Evolutionary conservation across 35 echinoderm and acorn worm genomes (phyloP).

Genomic region (Eucidaris tribuloides): DNA sequence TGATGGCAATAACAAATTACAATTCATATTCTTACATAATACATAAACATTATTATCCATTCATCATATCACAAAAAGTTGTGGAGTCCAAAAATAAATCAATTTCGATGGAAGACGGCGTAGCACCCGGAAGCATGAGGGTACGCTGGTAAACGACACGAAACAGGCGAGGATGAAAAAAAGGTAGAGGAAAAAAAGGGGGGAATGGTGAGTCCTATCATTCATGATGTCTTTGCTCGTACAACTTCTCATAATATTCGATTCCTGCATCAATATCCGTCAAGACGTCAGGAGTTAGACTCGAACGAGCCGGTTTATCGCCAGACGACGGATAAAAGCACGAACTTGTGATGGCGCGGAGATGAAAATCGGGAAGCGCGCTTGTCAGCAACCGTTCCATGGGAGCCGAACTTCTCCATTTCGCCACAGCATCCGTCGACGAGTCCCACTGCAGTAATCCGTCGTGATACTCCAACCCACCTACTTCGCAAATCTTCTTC

Average conservation of each 20-base stretch:
- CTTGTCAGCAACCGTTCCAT: background rate
- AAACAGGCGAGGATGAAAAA: too few species aligned
- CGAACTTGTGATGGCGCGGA: background rate
- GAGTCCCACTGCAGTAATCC: conserved; percentile 14
- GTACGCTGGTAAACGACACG: too few species aligned
- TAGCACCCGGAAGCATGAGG: too few species aligned
- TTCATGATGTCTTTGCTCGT: background rate
- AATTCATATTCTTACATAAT: too few species aligned
- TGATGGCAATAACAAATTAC: too few species aligned
- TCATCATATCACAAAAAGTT: too few species aligned
- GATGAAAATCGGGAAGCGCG: background rate
- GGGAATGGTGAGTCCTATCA: too few species aligned
- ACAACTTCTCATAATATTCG: background rate
- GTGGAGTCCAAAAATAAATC: too few species aligned
- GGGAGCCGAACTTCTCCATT: background rate
- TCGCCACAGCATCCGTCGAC: background rate
- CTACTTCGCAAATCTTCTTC: conserved; percentile 14
- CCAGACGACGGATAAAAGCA: background rate
- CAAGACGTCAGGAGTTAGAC: background rate
- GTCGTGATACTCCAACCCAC: conserved; percentile 12
- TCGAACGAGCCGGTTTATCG: background rate
- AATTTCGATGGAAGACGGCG: too few species aligned
- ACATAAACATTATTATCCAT: too few species aligned
- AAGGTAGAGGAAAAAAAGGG: too few species aligned
- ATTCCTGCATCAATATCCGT: background rate